Evolutionary conservation across 2,888 invertebrate genomes (phyloP).

Genomic region (Druceiella hillmani): DNA sequence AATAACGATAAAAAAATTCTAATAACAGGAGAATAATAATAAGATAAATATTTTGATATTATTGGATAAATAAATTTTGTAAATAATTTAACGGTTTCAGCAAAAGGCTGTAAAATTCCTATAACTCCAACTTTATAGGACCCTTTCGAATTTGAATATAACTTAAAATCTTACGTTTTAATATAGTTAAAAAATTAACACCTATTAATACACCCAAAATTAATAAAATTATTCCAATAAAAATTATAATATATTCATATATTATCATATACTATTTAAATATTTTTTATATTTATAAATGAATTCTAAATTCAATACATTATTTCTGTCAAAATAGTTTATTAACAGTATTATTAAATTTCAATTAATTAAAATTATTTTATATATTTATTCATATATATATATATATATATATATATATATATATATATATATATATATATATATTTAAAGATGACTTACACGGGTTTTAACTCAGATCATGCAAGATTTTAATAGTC

Average conservation of each 20-base stretch:
- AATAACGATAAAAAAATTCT: slow-evolving; percentile 55
- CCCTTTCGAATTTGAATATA: slow-evolving; percentile 71
- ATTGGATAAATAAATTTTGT: slow-evolving; percentile 53
- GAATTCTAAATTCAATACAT: slow-evolving; percentile 68
- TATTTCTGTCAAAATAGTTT: slow-evolving; percentile 60
- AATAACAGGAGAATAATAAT: slow-evolving; percentile 56
- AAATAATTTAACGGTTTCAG: slow-evolving; percentile 70
- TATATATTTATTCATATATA: slow-evolving; percentile 67
- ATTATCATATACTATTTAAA: slow-evolving; percentile 52
- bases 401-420: too few species aligned
- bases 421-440: slow-evolving; percentile 49
- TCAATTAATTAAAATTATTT: slow-evolving; percentile 42
- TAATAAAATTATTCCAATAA: slow-evolving; percentile 46
- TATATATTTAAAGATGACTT: slow-evolving; percentile 84
- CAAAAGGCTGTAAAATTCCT: slow-evolving; percentile 64
- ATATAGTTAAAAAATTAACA: slow-evolving; percentile 66
- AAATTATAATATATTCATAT: slow-evolving; percentile 39
- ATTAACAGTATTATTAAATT: slow-evolving; percentile 32
- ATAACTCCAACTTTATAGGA: slow-evolving; percentile 61
- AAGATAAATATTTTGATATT: slow-evolving; percentile 55
- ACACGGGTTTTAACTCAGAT: slow-evolving; percentile 86
- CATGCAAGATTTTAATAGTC: slow-evolving; percentile 80
- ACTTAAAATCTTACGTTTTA: slow-evolving; percentile 66
- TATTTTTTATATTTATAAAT: slow-evolving; percentile 50
- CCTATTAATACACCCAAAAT: slow-evolving; percentile 57